Evolutionary conservation across 2,113 vertebrate genomes (phyloP).

Genomic region (Cyanistes caeruleus): DNA sequence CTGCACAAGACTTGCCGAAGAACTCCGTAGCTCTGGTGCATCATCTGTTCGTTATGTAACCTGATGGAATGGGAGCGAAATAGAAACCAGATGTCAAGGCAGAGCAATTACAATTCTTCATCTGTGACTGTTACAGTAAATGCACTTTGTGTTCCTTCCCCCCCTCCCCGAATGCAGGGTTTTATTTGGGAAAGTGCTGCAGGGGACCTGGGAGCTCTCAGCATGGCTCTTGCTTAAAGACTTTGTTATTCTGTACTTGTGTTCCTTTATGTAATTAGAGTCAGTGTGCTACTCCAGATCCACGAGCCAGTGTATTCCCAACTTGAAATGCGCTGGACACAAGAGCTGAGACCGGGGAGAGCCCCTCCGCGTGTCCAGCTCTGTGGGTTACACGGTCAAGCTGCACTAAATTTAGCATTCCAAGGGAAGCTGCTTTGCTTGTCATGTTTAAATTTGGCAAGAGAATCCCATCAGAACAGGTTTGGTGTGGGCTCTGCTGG

Average conservation of each 20-base stretch:
- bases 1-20: not conserved
- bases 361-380: not conserved
- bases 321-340: not conserved
- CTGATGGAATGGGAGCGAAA: constrained; percentile 53
- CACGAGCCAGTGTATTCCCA: accelerated
- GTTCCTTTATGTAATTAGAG: not conserved
- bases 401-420: not conserved
- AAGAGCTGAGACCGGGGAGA: not conserved
- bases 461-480: not conserved
- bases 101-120: constrained; percentile 24
- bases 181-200: not conserved
- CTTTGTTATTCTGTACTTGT: not conserved
- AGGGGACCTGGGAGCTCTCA: not conserved
- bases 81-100: constrained; percentile 70
- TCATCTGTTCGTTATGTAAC: constrained; percentile 70
- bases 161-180: not conserved
- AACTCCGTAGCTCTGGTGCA: not conserved
- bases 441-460: not conserved
- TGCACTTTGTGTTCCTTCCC: not conserved
- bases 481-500: not conserved
- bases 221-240: not conserved
- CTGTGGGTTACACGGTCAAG: not conserved
- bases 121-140: not conserved
- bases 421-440: not conserved
- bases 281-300: not conserved